phyloP scores from a whole-genome alignment of 2,113 vertebrate genomes.

The Pangasianodon hypophthalmus region DNA sequence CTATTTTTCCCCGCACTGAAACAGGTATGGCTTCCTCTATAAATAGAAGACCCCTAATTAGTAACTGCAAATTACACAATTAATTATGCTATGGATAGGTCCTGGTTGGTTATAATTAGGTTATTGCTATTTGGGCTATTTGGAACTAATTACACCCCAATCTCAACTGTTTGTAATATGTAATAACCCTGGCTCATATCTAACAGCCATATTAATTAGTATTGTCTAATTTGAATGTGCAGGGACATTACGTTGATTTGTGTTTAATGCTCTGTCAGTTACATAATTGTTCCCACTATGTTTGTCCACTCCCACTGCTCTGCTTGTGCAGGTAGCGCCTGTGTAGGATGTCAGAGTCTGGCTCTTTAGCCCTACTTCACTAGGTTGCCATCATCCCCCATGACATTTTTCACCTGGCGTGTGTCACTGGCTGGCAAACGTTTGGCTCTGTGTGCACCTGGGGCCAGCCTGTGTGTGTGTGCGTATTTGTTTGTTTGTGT shows the following conservation, averaged over 20 bases:
- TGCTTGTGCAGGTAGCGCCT: conserved; percentile 9
- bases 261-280: not conserved
- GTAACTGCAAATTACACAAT: conserved; percentile 30
- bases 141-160: conserved; percentile 32
- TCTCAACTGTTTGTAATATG: not conserved
- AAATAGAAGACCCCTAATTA: conserved; percentile 31
- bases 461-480: conserved; percentile 67
- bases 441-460: conserved; percentile 72
- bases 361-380: conserved; percentile 71
- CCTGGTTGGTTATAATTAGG: conserved; percentile 28
- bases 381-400: conserved; percentile 71
- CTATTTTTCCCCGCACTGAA: conserved; percentile 13
- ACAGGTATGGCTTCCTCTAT: conserved; percentile 38
- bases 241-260: not conserved
- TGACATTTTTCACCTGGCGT: conserved; percentile 79
- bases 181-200: not conserved
- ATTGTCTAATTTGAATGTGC: conserved; percentile 22
- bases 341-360: not conserved
- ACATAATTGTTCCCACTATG: not conserved
- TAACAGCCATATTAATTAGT: conserved; percentile 16
- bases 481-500: not conserved
- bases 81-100: conserved; percentile 32
- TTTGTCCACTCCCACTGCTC: not conserved
- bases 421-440: conserved; percentile 68
- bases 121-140: conserved; percentile 17